Base-by-base conservation (phyloP, 2,113 vertebrate genomes). In the Pavo muticus region DNA sequence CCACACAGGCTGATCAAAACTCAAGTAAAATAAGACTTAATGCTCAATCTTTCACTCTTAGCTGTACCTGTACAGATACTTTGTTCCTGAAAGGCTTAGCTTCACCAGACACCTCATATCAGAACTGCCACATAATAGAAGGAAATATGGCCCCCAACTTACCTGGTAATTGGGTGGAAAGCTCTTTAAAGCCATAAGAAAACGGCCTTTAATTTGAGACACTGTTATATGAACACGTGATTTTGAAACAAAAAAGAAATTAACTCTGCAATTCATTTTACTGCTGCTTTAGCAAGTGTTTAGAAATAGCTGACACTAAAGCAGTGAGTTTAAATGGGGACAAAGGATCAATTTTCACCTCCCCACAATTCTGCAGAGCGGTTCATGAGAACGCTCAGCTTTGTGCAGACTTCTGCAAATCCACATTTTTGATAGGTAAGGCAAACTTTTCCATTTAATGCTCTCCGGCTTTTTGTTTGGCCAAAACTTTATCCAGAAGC, bases 261-360 rank as follows among this genome's bases (percentile, higher is more conserved):
- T 47, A 90, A 75, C 44, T 48, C 47, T 56, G 35, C 23, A 60
- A 76, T n/a, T 42, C 0, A 67, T 54, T 70, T 37, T 39, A 63
- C 35, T 25, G 29, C 76, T 90, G 69, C 42, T 91, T 90, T 64
- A 81, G 84, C 1, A 23, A 70, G 25, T 3, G 47, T 65, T 91
- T 90, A 90, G 52, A 84, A 88, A 83, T 18, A 71, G 61, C 88
- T 80, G 88, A 78, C 77, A 27, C 61, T 77, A 52, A 91, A 79
- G 56, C 88, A 87, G 42, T 44, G 69, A 88, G 75, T 91, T 57
- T 88, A 82, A 85, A 68, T 15, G 59, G 7, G 63, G 94, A 86
- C 39, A 91, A 57, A 86, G 68, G 56, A 74, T 40, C 45, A 60
- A 45, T 71, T 93, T 88, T 56, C 61, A 93, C 39, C 20, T 88